Evolutionary conservation across 2,888 invertebrate species (phyloP), one percentile per base, ranked within the genome.

Genomic region (Octonoba sinensis): DNA sequence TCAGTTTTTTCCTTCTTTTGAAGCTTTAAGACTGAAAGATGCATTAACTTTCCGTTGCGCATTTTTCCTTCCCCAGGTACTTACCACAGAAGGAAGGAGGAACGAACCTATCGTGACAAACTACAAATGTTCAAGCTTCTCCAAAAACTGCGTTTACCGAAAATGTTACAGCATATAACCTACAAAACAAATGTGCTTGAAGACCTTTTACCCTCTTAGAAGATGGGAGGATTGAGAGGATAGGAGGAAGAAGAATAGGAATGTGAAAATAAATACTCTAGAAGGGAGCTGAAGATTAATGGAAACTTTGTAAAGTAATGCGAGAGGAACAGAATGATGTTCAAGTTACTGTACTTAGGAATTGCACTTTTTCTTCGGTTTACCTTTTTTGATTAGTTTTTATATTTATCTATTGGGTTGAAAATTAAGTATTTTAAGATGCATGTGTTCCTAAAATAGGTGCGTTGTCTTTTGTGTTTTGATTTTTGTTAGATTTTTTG

Each of bases 71-170:
- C 27, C 27, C 20, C 44, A 1, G 44, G 22, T 18, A 36, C 18
- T 27, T 27, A 15, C 62, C 4, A 62, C 62, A 18, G 11, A 15
- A 62, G 64, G 3, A 24, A 62, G 22, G 46, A 65, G n/a, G 36
- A 69, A 46, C 69, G 22, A 57, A 27, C 56, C 15, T 51, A 22
- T 49, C 36, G 47, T 46, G 62, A 69, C 69, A 69, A 69, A 59
- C 69, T 69, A 77, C 65, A 70, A 77, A 77, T 77, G 77, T 70
- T 77, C 77, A 71, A 77, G 70, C 70, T 71, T 70, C 62, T n/a
- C 24, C 47, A 56, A 65, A 70, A 77, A 77, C 77, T 65, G 64
- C 70, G 70, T 77, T 77, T 77, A 77, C 77, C 64, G 77, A 77
- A 77, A 77, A 77, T 77, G 77, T 77, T 77, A 64, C 77, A 67